Percentiles rank a stretch among this genome's conserved stretches.
Conservation (phyloP, 2,113 vertebrate species). For the Garra rufa region DNA sequence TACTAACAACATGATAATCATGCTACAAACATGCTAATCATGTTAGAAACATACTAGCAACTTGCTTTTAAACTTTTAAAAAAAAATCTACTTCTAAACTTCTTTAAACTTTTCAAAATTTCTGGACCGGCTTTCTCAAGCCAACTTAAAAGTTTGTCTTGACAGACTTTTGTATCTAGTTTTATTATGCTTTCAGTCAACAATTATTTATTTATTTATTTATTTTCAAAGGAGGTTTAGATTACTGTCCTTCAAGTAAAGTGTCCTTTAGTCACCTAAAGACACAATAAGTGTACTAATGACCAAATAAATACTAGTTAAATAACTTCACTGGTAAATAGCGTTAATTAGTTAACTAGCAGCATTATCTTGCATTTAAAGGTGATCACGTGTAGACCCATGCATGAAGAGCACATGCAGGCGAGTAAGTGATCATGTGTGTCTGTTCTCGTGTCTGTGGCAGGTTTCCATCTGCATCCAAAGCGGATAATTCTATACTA, state of each 20-base stretch:
- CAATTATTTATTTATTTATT: too few relatives aligned
- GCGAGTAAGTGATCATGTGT: background rate
- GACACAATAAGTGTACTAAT: background rate
- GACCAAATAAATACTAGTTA: background rate
- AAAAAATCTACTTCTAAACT: too few relatives aligned
- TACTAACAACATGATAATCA: too few relatives aligned
- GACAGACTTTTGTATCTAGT: too few relatives aligned
- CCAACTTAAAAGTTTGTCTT: too few relatives aligned
- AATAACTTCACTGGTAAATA: background rate
- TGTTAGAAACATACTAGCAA: too few relatives aligned
- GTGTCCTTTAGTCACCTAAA: background rate
- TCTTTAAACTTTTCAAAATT: too few relatives aligned
- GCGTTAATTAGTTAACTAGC: background rate
- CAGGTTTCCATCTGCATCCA: constrained; percentile 68
- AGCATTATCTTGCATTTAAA: background rate
- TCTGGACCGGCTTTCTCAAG: too few relatives aligned
- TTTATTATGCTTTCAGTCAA: too few relatives aligned
- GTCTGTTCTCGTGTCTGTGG: constrained; percentile 52
- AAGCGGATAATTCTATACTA: constrained; percentile 81
- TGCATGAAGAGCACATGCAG: background rate
- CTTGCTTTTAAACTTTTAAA: too few relatives aligned
- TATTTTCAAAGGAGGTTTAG: background rate
- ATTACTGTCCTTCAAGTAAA: background rate
- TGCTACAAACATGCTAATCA: too few relatives aligned
- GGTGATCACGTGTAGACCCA: background rate